These are phyloP conservation scores for Elephantulus edwardii DNA, from an alignment of 2,113 vertebrate genomes.

Conservation along the genomic window DNA sequence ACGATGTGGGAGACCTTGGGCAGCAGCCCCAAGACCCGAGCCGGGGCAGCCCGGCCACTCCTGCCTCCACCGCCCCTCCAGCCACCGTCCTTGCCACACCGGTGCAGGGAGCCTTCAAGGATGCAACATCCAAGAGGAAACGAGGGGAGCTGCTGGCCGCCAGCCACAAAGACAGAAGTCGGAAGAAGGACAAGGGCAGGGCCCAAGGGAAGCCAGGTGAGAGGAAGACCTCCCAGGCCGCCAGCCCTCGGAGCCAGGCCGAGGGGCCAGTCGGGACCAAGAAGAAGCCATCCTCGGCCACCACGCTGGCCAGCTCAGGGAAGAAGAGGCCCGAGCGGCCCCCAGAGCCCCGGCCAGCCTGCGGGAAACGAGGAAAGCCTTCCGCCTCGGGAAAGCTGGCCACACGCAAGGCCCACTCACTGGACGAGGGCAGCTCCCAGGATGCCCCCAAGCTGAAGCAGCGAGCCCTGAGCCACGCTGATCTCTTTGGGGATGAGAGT, in stretches of 20 bases:
- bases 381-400: neutral
- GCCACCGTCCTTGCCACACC: conserved; percentile 36
- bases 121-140: conserved; percentile 78
- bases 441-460: conserved; percentile 77
- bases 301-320: conserved; percentile 71
- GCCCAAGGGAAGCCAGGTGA: conserved; percentile 77
- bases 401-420: conserved; percentile 69
- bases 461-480: conserved; percentile 88
- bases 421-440: conserved; percentile 55
- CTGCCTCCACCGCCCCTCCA: conserved; percentile 49
- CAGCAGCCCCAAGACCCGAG: conserved; percentile 47
- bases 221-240: conserved; percentile 73
- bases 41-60: neutral
- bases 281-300: conserved; percentile 64
- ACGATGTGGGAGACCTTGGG: conserved; percentile 63
- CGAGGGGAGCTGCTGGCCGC: neutral
- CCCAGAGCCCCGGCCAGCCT: conserved; percentile 75
- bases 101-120: conserved; percentile 51
- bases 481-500: conserved; percentile 97
- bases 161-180: conserved; percentile 60
- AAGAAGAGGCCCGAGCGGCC: conserved; percentile 75
- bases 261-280: conserved; percentile 74
- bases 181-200: conserved; percentile 82
- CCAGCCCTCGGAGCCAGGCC: conserved; percentile 78
- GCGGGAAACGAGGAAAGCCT: conserved; percentile 70